Evolutionary conservation across 2,113 vertebrate species (phyloP).

Genomic region (Piaya cayana): DNA sequence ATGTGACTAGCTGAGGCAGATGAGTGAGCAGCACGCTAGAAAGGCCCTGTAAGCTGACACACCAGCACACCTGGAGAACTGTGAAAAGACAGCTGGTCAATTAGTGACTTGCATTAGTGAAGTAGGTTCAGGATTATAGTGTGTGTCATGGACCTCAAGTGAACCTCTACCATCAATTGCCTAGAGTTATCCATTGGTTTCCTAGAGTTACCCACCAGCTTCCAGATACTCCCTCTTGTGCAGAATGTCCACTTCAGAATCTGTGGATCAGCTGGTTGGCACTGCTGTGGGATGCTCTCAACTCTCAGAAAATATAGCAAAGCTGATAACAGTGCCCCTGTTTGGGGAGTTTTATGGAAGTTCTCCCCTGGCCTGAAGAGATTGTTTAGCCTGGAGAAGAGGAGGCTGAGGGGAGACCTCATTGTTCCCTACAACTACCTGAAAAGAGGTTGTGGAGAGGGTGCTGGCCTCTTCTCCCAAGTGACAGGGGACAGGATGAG

Average conservation of each 20-base stretch:
- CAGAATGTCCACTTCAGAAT: neutral
- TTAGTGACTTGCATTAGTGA: neutral
- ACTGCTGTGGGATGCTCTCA: neutral
- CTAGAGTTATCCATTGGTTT: neutral
- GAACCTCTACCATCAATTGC: neutral
- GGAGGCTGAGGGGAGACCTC: no score
- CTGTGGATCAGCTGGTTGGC: neutral
- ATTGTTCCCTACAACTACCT: no score
- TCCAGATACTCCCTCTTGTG: neutral
- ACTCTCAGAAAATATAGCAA: neutral
- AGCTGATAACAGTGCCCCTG: neutral
- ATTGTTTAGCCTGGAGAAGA: no score
- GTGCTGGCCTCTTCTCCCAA: no score
- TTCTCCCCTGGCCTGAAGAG: neutral
- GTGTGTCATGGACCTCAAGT: neutral
- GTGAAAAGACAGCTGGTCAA: neutral
- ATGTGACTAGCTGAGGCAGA: neutral
- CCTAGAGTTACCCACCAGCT: neutral
- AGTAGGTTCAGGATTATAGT: neutral
- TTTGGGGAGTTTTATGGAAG: neutral
- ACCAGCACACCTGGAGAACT: neutral
- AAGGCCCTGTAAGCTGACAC: neutral
- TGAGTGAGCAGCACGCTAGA: accelerated
- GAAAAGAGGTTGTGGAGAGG: no score
- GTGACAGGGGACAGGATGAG: no score